phyloP scores from a whole-genome alignment of 2,113 vertebrate species.

The Taxidea taxus region DNA sequence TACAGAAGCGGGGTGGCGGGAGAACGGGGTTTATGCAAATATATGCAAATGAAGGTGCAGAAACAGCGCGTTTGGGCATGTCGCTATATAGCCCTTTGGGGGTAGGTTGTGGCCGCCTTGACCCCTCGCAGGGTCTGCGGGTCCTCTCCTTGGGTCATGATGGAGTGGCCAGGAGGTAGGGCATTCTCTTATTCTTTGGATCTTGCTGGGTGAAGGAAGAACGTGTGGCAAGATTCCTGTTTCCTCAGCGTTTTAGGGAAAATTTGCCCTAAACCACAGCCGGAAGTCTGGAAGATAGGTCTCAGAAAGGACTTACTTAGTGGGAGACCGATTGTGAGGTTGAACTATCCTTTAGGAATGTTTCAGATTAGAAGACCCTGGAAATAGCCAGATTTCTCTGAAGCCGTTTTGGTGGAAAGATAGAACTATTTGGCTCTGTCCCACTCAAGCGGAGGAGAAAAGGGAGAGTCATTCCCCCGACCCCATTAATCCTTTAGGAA shows the following conservation, averaged over 20 bases:
- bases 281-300: background rate
- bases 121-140: background rate
- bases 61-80: background rate
- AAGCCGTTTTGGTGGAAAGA: background rate
- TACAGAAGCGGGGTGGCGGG: background rate
- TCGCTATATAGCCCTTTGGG: background rate
- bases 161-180: background rate
- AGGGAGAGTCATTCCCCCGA: background rate
- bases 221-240: background rate
- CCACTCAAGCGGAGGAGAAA: background rate
- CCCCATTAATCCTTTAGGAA: conserved; percentile 43
- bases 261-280: background rate
- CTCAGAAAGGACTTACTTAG: background rate
- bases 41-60: background rate
- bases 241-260: background rate
- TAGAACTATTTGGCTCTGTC: background rate
- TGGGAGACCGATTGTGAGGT: background rate
- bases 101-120: background rate
- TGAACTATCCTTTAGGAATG: background rate
- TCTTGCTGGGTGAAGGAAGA: background rate
- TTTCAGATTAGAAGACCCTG: background rate
- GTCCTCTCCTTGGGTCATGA: background rate
- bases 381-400: conserved; percentile 13
- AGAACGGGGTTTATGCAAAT: background rate
- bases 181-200: background rate